A percentile compares a stretch with the other conserved stretches of the same genome.
Evolutionary conservation across 2,113 vertebrate genomes (phyloP).

Genomic region (Pteropus alecto): DNA sequence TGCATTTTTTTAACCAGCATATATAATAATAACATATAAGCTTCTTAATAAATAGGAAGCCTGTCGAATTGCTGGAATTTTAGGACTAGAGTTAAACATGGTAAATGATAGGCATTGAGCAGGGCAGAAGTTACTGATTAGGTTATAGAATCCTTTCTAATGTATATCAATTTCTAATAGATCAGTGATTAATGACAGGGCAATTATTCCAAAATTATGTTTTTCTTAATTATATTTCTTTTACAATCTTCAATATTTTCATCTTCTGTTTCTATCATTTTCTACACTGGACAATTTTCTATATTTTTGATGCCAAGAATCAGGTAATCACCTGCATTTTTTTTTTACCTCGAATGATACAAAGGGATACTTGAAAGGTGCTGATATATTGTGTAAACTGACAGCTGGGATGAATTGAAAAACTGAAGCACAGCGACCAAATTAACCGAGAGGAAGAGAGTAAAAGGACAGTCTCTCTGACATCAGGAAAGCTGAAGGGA

Average conservation of each 20-base stretch:
- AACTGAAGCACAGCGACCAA: background rate
- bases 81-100: background rate
- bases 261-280: background rate
- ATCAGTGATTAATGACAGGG: background rate
- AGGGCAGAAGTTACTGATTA: background rate
- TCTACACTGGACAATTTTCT: background rate
- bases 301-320: constrained; percentile 30
- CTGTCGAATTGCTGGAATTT: background rate
- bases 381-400: background rate
- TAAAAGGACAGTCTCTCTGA: constrained; percentile 49
- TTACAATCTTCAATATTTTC: background rate
- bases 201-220: background rate
- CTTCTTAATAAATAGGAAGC: background rate
- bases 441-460: constrained; percentile 11
- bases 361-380: background rate
- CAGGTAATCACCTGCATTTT: background rate
- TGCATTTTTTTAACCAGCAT: background rate
- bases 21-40: background rate
- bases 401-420: constrained; percentile 22
- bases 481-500: constrained; percentile 28
- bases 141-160: background rate
- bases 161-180: background rate
- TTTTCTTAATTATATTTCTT: background rate
- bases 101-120: background rate
- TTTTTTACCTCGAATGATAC: background rate